These are phyloP conservation scores for Diloba caeruleocephala DNA, from an alignment of 2,888 invertebrate species.

Conservation along the genomic window DNA sequence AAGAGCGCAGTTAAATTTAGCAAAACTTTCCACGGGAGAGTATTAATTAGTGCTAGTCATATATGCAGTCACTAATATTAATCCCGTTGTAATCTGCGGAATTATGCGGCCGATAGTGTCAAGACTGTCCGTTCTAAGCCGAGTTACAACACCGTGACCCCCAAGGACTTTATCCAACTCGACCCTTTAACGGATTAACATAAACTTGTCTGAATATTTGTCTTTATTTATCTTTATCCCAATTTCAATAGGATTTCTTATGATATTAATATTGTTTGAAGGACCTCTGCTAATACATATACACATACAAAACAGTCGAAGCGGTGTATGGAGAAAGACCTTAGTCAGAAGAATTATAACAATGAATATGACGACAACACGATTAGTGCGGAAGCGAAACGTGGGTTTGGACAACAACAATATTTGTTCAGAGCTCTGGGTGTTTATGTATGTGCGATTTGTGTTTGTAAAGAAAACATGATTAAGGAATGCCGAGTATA, in stretches of 20 bases:
- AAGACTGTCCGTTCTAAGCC: constrained; percentile 78
- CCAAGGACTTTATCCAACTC: constrained; percentile 74
- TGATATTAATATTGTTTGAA: constrained; percentile 50
- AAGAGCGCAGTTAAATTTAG: constrained; percentile 53
- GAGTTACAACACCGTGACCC: constrained; percentile 80
- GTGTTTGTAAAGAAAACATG: too few relatives aligned
- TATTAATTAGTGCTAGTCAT: constrained; percentile 71
- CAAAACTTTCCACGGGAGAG: constrained; percentile 59
- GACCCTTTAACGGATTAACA: constrained; percentile 84
- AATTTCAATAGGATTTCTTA: constrained; percentile 38
- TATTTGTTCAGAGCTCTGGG: too few relatives aligned
- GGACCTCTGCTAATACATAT: constrained; percentile 1
- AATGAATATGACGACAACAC: too few relatives aligned
- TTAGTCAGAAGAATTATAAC: too few relatives aligned
- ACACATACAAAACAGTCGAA: too few relatives aligned
- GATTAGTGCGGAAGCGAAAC: too few relatives aligned
- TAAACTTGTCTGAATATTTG: constrained; percentile 79
- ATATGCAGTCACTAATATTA: constrained; percentile 72
- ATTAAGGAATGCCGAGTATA: too few relatives aligned
- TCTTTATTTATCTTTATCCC: constrained; percentile 76
- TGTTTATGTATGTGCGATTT: too few relatives aligned
- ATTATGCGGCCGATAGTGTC: constrained; percentile 79
- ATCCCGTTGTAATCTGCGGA: constrained; percentile 75
- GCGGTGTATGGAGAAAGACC: too few relatives aligned
- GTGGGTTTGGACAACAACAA: too few relatives aligned